Conservation (phyloP, 2,888 invertebrate species). For the Luffia ferchaultella region DNA sequence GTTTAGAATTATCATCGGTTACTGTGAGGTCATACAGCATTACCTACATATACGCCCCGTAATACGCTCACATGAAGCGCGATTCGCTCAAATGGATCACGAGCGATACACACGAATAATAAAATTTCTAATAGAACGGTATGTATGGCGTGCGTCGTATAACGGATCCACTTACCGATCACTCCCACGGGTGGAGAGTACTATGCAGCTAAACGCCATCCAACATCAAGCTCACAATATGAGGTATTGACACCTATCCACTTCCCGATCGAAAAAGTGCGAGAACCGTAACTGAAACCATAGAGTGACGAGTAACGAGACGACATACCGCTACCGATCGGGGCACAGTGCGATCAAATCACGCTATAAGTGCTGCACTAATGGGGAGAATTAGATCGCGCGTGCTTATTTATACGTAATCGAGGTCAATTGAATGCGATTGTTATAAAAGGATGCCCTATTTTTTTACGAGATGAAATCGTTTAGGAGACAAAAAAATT, state of each 20-base stretch:
- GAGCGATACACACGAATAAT: slow-evolving; percentile 58
- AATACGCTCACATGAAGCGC: slow-evolving; percentile 40
- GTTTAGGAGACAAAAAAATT: neutral
- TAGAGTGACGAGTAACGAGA: neutral
- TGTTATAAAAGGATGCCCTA: no score
- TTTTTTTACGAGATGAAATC: neutral
- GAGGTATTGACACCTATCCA: slow-evolving; percentile 33
- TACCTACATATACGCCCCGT: slow-evolving; percentile 43
- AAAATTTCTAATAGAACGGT: slow-evolving; percentile 63
- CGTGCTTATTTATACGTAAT: neutral
- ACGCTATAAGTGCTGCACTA: neutral
- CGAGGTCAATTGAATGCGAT: neutral
- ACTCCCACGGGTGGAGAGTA: slow-evolving; percentile 52
- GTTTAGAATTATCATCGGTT: no score
- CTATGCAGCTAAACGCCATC: slow-evolving; percentile 48
- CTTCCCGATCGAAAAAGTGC: slow-evolving; percentile 36
- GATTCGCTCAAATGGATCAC: slow-evolving; percentile 52
- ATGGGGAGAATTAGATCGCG: neutral
- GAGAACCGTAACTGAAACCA: slow-evolving; percentile 37
- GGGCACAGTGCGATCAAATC: neutral
- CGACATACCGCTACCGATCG: neutral
- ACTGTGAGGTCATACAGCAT: slow-evolving; percentile 25
- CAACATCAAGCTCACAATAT: slow-evolving; percentile 43
- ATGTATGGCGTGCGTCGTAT: slow-evolving; percentile 58
- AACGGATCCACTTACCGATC: slow-evolving; percentile 40